Base-by-base conservation (phyloP, 1,140 invertebrate genomes). In the Drosophila simulans region DNA sequence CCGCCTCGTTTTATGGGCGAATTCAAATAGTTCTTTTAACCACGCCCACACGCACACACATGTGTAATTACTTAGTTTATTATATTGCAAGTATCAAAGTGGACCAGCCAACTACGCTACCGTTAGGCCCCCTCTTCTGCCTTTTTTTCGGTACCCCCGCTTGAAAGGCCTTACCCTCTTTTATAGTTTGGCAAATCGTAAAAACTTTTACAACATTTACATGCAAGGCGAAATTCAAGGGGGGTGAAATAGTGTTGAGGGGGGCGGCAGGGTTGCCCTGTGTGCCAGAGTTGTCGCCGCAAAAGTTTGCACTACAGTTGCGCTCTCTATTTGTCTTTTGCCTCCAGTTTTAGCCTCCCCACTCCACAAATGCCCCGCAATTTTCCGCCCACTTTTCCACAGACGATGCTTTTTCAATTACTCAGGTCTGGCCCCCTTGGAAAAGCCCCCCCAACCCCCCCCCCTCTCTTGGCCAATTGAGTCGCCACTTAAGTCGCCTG, bases 121-220 rank as follows among this genome's bases (percentile, higher is more conserved):
- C 27, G 45, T 48, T n/a, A 48, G 22, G 20, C 20, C 20, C 45
- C 45, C 22, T 22, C 7, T 34, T 5, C 3, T 10, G 10, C 34
- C 34, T 46, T 46, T 48, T 34, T 35, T 34, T 35, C 12, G 27
- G 13, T 10, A 4, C 40, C 57, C n/a, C 52, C 25, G 1, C 15
- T 15, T 20, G 7, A 8, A 51, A 15, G 20, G 27, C 25, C 52
- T 25, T 55, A 59, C 58, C 82, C 83, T 57, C 46, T 80, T 86
- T 86, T 86, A 86, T 86, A 86, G 83, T 86, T 86, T 86, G 83
- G 83, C 83, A 86, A 86, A 86, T 86, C 83, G 83, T 86, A 86
- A 86, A 86, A 86, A 86, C 83, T 86, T 86, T 86, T 86, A 86
- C 83, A 86, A 77, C 83, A 86, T 86, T 86, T 86, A 86, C 83